phyloP scores from a whole-genome alignment of 2,113 vertebrate genomes.

The Scortum barcoo region DNA sequence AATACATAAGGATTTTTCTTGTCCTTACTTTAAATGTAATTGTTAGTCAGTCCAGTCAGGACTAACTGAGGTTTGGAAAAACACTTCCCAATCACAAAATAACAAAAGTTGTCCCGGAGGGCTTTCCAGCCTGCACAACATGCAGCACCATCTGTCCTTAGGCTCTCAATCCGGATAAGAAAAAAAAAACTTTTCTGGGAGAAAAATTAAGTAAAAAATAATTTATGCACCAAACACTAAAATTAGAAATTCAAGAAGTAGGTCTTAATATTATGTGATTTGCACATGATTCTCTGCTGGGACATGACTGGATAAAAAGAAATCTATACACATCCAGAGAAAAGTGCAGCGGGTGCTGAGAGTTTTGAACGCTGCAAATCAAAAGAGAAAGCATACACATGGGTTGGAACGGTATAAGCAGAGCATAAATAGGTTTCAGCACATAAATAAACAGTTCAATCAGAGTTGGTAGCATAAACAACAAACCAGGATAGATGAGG shows the following conservation, averaged over 20 bases:
- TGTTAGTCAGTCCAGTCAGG: not conserved
- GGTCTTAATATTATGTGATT: slow-evolving; percentile 20
- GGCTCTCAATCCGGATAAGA: not conserved
- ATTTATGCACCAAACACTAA: slow-evolving; percentile 23
- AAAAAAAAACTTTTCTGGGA: not conserved
- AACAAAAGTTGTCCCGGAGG: not conserved
- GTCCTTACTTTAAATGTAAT: not conserved
- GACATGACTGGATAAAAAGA: slow-evolving; percentile 33
- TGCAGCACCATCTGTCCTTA: not conserved
- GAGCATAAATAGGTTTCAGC: slow-evolving; percentile 10
- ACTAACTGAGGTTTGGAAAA: not conserved
- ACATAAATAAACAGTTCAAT: slow-evolving; percentile 39
- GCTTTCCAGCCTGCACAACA: not conserved
- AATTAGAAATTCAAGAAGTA: slow-evolving; percentile 40
- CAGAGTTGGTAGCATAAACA: slow-evolving; percentile 29
- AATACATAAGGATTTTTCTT: not conserved
- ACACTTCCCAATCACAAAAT: not conserved
- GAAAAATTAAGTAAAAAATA: not conserved
- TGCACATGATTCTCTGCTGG: slow-evolving; percentile 39
- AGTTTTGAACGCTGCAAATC: slow-evolving; percentile 23
- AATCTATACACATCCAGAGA: slow-evolving; percentile 36
- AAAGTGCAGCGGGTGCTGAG: slow-evolving; percentile 19
- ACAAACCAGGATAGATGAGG: not conserved
- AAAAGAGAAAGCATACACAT: slow-evolving; percentile 15
- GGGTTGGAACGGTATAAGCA: slow-evolving; percentile 18